Base-by-base conservation (phyloP, 2,888 invertebrate genomes). In the Thera obeliscata region DNA sequence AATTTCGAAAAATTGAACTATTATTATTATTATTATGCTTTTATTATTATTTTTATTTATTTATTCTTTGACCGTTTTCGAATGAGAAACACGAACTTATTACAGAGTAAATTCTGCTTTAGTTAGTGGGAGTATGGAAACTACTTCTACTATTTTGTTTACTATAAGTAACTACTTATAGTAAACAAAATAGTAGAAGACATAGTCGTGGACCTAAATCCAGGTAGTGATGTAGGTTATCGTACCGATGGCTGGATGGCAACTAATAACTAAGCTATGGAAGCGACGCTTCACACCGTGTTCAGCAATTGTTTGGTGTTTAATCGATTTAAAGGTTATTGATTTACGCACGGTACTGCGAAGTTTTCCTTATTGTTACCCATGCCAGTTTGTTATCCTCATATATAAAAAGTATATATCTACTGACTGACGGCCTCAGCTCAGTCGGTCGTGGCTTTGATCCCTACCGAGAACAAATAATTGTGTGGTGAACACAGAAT, bases 201-300 rank as follows among this genome's bases (percentile, higher is more conserved):
- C 62, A 62, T 66, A 58, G 66, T 64, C 50, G 48, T 52, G 61
- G 52, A 61, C 38, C 54, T 67, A 57, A 61, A 64, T 67, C 64
- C 48, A 54, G 61, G 66, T 66, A 62, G 59, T 12, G 52, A 62
- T 66, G 56, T 65, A 56, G 65, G 62, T 59, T 66, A 69, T 59
- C 49, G 59, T 60, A 52, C 56, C 50, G 52, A 67, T 61, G 56
- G 59, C 56, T 22, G 35, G 55, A 59, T 59, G 58, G 64, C 41
- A 63, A 63, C 65, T 65, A 58, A 63, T 63, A 54, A 43, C 46
- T 50, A 56, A 49, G 59, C 49, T 60, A 43, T 48, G 55, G 61
- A 33, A 62, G 56, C 61, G 54, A 49, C 64, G 56, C 62, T 61
- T 61, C 49, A 52, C 58, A 59, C 57, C 46, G 61, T 58, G 54